Conservation (phyloP, 2,888 invertebrate species). For the Tachina fera region DNA sequence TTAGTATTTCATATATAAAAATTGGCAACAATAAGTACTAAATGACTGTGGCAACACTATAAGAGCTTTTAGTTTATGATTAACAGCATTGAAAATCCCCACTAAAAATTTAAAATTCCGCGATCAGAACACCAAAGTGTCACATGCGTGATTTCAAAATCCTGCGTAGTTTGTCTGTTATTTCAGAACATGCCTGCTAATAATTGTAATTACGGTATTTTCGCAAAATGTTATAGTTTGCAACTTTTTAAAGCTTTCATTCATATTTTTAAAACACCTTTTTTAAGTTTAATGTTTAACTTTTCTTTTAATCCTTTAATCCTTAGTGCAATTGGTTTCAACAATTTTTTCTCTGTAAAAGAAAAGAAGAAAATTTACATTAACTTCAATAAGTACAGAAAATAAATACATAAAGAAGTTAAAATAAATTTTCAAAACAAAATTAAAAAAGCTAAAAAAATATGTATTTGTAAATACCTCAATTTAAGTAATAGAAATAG, state of each 20-base stretch:
- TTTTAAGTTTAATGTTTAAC: constrained; percentile 10
- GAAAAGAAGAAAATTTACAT: neutral
- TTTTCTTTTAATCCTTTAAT: constrained; percentile 17
- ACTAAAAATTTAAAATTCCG: no score
- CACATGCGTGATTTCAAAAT: no score
- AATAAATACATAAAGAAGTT: neutral
- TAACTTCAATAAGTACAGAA: neutral
- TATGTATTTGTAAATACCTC: constrained; percentile 4
- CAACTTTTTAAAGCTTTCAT: constrained; percentile 2
- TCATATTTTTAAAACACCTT: constrained; percentile 1
- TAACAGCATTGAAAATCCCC: no score
- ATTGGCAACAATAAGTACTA: no score
- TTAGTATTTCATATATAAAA: no score
- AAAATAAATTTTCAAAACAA: constrained; percentile 15
- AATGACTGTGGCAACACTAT: no score
- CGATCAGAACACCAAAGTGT: no score
- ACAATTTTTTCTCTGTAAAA: constrained; percentile 4
- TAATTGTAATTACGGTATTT: no score
- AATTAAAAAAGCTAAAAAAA: constrained; percentile 2
- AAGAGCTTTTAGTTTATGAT: no score
- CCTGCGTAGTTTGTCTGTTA: no score
- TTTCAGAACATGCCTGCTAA: no score
- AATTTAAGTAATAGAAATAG: constrained; percentile 34
- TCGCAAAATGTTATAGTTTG: no score
- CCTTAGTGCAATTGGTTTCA: constrained; percentile 66